Evolutionary conservation across 2,888 invertebrate species (phyloP).

Genomic region (Drepana falcataria): DNA sequence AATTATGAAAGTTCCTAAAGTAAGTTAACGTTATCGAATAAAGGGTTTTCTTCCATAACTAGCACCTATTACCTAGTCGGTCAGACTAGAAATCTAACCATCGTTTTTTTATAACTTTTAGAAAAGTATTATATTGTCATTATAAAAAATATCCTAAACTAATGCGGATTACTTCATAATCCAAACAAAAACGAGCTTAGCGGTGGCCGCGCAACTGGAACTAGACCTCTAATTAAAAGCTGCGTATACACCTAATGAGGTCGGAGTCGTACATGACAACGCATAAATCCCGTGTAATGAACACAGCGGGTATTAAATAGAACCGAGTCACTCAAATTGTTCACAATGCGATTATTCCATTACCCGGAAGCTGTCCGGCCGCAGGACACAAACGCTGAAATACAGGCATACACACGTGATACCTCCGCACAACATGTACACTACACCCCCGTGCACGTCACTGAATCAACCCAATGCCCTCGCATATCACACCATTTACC

Average conservation of each 20-base stretch:
- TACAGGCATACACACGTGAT: slow-evolving; percentile 21
- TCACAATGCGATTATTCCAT: slow-evolving; percentile 74
- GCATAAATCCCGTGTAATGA: slow-evolving; percentile 72
- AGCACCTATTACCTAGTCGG: slow-evolving; percentile 38
- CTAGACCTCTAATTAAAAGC: slow-evolving; percentile 67
- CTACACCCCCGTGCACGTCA: slow-evolving; percentile 3
- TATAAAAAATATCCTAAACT: no score
- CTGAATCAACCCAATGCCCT: slow-evolving; percentile 15
- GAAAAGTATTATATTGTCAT: no score
- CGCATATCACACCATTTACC: slow-evolving; percentile 25
- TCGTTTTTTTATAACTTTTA: no score
- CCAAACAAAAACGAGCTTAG: slow-evolving; percentile 34
- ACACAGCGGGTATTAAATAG: slow-evolving; percentile 67
- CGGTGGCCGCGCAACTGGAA: slow-evolving; percentile 20
- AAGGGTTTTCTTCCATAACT: slow-evolving; percentile 9
- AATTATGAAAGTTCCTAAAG: no score
- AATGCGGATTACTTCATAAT: slow-evolving; percentile 1
- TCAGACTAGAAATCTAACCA: no score
- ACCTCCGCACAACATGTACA: background rate
- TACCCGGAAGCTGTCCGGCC: slow-evolving; percentile 49
- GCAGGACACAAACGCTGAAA: slow-evolving; percentile 33
- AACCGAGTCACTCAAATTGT: slow-evolving; percentile 68
- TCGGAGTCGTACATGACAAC: slow-evolving; percentile 63
- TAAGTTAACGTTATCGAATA: no score
- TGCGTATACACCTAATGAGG: slow-evolving; percentile 62